A percentile compares a stretch with the other conserved stretches of the same genome.
phyloP scores from a whole-genome alignment of 2,113 vertebrate genomes.

The Phylloscopus trochiloides region DNA sequence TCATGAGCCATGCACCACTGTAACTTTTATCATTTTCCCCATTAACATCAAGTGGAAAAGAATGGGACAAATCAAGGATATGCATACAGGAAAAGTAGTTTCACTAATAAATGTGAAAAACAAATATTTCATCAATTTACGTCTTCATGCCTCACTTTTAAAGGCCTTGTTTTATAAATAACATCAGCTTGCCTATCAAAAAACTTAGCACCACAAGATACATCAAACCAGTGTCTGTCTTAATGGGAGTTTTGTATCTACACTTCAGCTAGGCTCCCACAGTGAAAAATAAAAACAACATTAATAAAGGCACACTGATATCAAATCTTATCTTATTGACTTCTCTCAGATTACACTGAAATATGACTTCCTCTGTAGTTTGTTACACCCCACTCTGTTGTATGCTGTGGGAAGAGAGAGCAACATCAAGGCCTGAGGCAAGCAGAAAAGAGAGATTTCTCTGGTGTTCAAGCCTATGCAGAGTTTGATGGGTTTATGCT shows the following conservation, averaged over 20 bases:
- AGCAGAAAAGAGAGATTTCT: background rate
- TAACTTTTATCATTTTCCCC: background rate
- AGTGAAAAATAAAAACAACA: background rate
- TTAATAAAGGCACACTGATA: constrained; percentile 26
- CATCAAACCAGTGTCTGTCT: background rate
- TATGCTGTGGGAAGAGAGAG: background rate
- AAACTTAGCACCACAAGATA: background rate
- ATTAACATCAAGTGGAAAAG: background rate
- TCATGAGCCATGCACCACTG: no score
- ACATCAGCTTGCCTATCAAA: background rate
- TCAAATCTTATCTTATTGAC: background rate
- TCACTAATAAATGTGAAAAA: background rate
- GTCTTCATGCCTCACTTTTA: background rate
- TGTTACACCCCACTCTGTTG: background rate
- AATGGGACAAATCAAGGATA: background rate
- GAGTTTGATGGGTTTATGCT: background rate
- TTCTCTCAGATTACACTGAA: constrained; percentile 16
- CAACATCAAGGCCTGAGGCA: background rate
- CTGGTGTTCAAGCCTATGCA: background rate
- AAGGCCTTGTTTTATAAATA: background rate
- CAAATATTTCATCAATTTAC: background rate
- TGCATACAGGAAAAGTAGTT: background rate
- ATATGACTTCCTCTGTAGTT: background rate
- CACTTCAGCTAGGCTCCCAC: background rate
- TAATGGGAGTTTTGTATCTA: background rate